Evolutionary conservation across 2,888 invertebrate genomes (phyloP).

Genomic region (Napeogenes inachia): DNA sequence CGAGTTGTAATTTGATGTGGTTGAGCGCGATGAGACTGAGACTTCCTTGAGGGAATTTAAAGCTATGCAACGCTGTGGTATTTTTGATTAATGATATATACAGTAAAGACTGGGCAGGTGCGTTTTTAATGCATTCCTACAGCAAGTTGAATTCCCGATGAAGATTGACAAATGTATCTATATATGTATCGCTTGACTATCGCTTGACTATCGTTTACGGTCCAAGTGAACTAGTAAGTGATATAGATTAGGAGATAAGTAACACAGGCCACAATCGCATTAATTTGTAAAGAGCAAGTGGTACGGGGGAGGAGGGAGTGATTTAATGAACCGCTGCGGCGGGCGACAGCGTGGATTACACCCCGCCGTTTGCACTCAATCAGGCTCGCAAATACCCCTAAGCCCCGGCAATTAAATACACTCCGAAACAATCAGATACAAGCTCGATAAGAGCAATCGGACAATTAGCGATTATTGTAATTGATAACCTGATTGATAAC

Average conservation of each 20-base stretch:
- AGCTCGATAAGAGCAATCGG: slow-evolving; percentile 62
- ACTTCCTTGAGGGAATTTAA: slow-evolving; percentile 45
- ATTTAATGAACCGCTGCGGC: slow-evolving; percentile 74
- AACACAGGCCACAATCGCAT: slow-evolving; percentile 58
- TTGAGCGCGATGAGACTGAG: slow-evolving; percentile 59
- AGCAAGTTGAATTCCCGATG: too few species aligned
- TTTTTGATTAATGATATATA: slow-evolving; percentile 55
- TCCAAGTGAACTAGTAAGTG: slow-evolving; percentile 12
- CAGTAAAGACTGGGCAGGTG: slow-evolving; percentile 18
- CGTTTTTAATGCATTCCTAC: neutral
- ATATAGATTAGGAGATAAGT: slow-evolving; percentile 24
- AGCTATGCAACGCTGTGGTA: slow-evolving; percentile 11
- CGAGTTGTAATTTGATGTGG: slow-evolving; percentile 55
- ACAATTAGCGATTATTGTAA: slow-evolving; percentile 53
- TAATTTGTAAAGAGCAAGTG: slow-evolving; percentile 71
- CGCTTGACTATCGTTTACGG: too few species aligned
- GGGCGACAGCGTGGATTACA: slow-evolving; percentile 73
- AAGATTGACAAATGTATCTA: too few species aligned
- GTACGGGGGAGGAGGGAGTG: slow-evolving; percentile 52
- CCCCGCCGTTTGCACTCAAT: slow-evolving; percentile 75
- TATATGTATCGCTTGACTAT: too few species aligned
- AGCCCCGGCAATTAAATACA: slow-evolving; percentile 73
- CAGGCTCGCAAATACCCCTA: slow-evolving; percentile 74
- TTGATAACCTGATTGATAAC: slow-evolving; percentile 28
- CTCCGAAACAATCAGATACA: slow-evolving; percentile 69